phyloP scores from a whole-genome alignment of 2,113 vertebrate species.

The Plotosus lineatus region DNA sequence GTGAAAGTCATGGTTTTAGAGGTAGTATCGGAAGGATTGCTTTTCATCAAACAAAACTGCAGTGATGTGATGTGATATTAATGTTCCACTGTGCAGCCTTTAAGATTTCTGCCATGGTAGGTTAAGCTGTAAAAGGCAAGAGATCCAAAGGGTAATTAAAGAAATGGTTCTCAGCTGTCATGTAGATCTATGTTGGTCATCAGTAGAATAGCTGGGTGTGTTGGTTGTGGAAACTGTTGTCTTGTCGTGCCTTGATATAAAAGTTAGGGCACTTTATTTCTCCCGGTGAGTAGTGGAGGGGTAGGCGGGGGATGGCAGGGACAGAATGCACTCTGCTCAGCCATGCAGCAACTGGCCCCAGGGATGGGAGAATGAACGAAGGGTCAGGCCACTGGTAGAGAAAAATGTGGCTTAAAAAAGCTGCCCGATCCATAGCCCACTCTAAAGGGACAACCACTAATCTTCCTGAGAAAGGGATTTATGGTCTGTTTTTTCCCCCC shows the following conservation, averaged over 20 bases:
- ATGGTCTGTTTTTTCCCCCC: conserved; percentile 49
- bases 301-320: conserved; percentile 29
- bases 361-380: conserved; percentile 59
- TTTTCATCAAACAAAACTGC: not conserved
- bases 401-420: conserved; percentile 76
- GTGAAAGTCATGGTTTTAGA: conserved; percentile 68
- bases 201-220: not conserved
- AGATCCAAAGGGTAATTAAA: not conserved
- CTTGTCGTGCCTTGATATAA: conserved; percentile 40
- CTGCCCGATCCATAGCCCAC: conserved; percentile 59
- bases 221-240: not conserved
- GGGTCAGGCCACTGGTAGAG: conserved; percentile 73
- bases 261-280: conserved; percentile 75
- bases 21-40: conserved; percentile 55
- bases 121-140: not conserved
- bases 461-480: conserved; percentile 80
- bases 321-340: conserved; percentile 32
- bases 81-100: not conserved
- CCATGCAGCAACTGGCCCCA: conserved; percentile 53
- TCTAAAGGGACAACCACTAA: conserved; percentile 75
- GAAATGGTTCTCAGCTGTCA: not conserved
- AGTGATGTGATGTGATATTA: not conserved
- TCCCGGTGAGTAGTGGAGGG: conserved; percentile 68
- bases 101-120: not conserved
- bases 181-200: not conserved